Conservation (phyloP, 2,888 invertebrate species). For the Diaprepes abbreviatus region DNA sequence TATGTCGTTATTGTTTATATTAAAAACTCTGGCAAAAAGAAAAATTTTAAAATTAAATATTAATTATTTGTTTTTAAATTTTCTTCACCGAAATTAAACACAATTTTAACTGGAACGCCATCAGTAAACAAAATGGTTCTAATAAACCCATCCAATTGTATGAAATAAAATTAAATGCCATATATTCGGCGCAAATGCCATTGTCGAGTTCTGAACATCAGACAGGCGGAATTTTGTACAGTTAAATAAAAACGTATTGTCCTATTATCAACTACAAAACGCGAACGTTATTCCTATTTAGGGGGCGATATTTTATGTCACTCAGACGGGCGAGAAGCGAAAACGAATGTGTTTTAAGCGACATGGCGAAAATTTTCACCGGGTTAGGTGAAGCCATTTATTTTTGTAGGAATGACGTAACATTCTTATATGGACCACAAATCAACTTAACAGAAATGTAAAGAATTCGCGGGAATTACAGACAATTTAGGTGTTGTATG, state of each 20-base stretch:
- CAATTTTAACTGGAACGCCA: not conserved
- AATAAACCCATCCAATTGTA: conserved; percentile 35
- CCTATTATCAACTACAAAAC: conserved; percentile 53
- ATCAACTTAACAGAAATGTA: conserved; percentile 38
- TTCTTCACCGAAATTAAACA: not conserved
- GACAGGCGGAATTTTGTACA: conserved; percentile 56
- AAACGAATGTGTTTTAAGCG: conserved; percentile 45
- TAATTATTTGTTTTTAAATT: not conserved
- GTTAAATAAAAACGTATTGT: conserved; percentile 57
- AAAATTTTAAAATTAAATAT: not conserved
- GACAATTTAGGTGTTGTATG: conserved; percentile 4
- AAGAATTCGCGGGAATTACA: conserved; percentile 14
- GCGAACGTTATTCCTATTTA: conserved; percentile 48
- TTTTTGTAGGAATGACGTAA: conserved; percentile 41
- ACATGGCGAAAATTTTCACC: conserved; percentile 44
- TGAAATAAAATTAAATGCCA: conserved; percentile 53
- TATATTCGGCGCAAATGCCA: conserved; percentile 52
- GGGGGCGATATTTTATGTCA: conserved; percentile 46
- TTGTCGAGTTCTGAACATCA: conserved; percentile 51
- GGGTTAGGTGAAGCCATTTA: conserved; percentile 42
- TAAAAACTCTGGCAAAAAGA: not conserved
- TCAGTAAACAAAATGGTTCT: conserved; percentile 21
- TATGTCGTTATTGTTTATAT: not conserved
- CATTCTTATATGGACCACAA: conserved; percentile 45
- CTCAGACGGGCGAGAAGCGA: conserved; percentile 39